phyloP scores from a whole-genome alignment of 2,113 vertebrate genomes.

The Ochotona curzoniae region DNA sequence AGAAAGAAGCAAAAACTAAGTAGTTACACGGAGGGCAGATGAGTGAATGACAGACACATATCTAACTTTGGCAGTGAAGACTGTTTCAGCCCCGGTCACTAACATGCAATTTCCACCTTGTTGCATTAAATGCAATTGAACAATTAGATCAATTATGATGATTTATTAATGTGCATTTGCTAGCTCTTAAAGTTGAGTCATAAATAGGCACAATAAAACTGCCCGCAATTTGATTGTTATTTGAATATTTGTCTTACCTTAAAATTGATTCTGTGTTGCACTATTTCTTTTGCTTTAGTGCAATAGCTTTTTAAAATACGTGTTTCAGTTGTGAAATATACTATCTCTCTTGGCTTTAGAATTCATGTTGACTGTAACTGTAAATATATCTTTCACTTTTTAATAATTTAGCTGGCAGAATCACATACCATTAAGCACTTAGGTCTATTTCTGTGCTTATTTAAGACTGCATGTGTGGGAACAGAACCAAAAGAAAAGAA shows the following conservation, averaged over 20 bases:
- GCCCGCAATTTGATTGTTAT: not conserved
- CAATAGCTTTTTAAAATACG: not conserved
- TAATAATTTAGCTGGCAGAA: conserved; percentile 10
- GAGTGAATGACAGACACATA: not conserved
- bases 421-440: not conserved
- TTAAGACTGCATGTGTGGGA: conserved; percentile 17
- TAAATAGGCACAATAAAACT: not conserved
- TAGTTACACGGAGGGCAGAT: not conserved
- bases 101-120: not conserved
- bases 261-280: not conserved
- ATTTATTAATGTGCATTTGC: not conserved
- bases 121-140: not conserved
- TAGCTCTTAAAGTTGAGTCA: not conserved
- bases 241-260: not conserved
- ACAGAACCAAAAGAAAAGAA: not conserved
- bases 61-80: not conserved
- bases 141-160: not conserved
- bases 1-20: not conserved
- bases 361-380: not conserved
- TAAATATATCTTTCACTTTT: conserved; percentile 22
- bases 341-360: conserved; percentile 39
- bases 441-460: not conserved
- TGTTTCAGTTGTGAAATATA: conserved; percentile 5
- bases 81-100: not conserved
- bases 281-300: not conserved